Percentiles rank a stretch among this genome's conserved stretches.
Conservation (phyloP, 2,888 invertebrate species). For the Elegia similella region DNA sequence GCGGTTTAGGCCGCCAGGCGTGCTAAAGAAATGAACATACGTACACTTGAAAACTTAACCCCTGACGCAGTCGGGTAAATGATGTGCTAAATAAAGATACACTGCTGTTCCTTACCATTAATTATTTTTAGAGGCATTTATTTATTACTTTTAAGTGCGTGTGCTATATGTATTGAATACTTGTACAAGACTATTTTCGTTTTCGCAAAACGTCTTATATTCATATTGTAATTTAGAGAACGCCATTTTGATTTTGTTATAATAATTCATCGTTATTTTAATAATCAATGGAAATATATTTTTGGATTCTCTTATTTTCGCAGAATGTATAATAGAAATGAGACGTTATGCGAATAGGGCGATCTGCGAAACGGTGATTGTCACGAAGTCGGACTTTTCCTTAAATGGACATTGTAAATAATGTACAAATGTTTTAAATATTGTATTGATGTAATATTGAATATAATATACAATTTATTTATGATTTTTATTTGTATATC, state of each 20-base stretch:
- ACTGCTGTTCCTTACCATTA: not conserved
- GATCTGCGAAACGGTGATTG: not conserved
- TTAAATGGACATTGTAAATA: constrained; percentile 29
- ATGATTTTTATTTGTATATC: constrained; percentile 11
- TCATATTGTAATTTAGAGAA: too few relatives aligned
- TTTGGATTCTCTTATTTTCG: not conserved
- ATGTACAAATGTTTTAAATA: constrained; percentile 33
- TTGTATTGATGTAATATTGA: constrained; percentile 10
- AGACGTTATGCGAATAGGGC: not conserved
- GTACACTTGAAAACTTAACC: not conserved
- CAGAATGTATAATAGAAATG: not conserved
- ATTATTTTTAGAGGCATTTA: constrained; percentile 3
- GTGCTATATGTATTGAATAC: not conserved
- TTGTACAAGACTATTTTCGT: not conserved
- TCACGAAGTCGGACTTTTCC: not conserved
- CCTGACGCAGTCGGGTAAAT: not conserved
- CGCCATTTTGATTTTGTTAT: too few relatives aligned
- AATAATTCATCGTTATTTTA: too few relatives aligned
- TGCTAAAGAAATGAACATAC: too few relatives aligned
- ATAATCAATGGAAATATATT: too few relatives aligned
- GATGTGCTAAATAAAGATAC: not conserved
- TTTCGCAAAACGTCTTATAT: not conserved
- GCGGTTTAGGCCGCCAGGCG: too few relatives aligned
- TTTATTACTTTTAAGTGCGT: not conserved
- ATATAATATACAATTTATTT: constrained; percentile 7